A percentile compares a stretch with the other conserved stretches of the same genome.
Conservation (phyloP, 2,888 invertebrate genomes). For the Cremastobaeus sp. region DNA sequence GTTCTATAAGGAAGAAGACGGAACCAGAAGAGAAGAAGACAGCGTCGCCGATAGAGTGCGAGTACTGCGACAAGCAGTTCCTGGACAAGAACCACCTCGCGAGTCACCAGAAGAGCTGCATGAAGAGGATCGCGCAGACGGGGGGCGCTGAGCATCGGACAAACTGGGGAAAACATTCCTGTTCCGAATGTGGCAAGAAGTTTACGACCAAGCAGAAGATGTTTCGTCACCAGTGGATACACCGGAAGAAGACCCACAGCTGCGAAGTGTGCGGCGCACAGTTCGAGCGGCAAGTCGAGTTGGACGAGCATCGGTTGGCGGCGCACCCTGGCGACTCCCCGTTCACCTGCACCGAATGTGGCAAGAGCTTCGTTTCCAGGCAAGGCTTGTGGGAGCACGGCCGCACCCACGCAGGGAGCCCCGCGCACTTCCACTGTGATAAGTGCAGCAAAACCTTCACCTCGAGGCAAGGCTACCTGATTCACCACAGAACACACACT, state of each 20-base stretch:
- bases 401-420: conserved; percentile 77
- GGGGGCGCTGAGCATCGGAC: conserved; percentile 68
- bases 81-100: conserved; percentile 77
- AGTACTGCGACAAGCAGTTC: conserved; percentile 79
- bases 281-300: conserved; percentile 76
- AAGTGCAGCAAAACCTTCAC: conserved; percentile 80
- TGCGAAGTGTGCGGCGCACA: conserved; percentile 78
- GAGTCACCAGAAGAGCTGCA: conserved; percentile 76
- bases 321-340: conserved; percentile 77
- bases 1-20: conserved; percentile 59
- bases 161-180: conserved; percentile 77
- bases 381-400: conserved; percentile 79
- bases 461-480: conserved; percentile 79
- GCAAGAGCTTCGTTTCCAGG: conserved; percentile 78
- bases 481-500: conserved; percentile 80
- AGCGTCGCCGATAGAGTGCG: conserved; percentile 78
- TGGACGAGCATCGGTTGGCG: conserved; percentile 77
- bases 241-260: conserved; percentile 77
- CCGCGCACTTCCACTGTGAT: conserved; percentile 78
- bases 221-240: conserved; percentile 79
- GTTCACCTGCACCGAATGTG: conserved; percentile 78
- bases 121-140: conserved; percentile 70
- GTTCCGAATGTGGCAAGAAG: conserved; percentile 77
- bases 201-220: conserved; percentile 79
- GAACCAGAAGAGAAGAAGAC: conserved; percentile 39